Base-by-base conservation (phyloP, 2,888 invertebrate species). In the Thumatha senex region DNA sequence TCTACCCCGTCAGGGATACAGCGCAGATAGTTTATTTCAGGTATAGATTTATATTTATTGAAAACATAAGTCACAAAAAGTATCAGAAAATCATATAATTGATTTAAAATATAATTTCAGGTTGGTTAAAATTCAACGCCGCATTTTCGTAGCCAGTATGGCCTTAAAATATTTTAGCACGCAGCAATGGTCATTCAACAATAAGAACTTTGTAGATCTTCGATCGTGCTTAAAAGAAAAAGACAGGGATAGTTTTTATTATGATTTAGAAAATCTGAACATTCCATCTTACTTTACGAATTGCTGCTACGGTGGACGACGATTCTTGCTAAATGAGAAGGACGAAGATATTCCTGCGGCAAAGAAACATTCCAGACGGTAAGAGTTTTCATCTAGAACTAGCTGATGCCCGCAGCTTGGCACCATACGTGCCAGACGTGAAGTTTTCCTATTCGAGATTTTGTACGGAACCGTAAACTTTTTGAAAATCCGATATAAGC, bases 181-280 rank as follows among this genome's bases (percentile, higher is more conserved):
- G 0, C 94, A 95, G 67, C 93, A 96, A 60, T 98, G 98, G 98
- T 86, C 85, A 0, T 97, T 97, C 69, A 79, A 85, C 41, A 96
- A 96, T 61, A 75, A 89, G 0, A 95, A 95, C 63, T 86, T 94
- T 46, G 61, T 92, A 3, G 74, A 72, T 0, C 82, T 96, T n/a
- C 86, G 93, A 33, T 77, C 88, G 0, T 70, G 78, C 0, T 70
- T 95, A 34, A 86, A 92, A 41, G 76, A 82, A 0, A 72, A 79
- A 12, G 95, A 95, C 53, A 56, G 63, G 13, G 76, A 92, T 12
- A 76, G 86, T 1, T 96, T 96, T 71, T 92, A 92, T 50, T 95
- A 93, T 63, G 92, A 93, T 7, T 76, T 94, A 10, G 88, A 92
- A 8, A 74, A 86, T 12, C 70, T 94, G 0, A 92, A 95, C 45